Percentiles rank a stretch among this genome's conserved stretches.
phyloP scores from a whole-genome alignment of 2,797 vertebrate species.

The Jordanella pulchra region DNA sequence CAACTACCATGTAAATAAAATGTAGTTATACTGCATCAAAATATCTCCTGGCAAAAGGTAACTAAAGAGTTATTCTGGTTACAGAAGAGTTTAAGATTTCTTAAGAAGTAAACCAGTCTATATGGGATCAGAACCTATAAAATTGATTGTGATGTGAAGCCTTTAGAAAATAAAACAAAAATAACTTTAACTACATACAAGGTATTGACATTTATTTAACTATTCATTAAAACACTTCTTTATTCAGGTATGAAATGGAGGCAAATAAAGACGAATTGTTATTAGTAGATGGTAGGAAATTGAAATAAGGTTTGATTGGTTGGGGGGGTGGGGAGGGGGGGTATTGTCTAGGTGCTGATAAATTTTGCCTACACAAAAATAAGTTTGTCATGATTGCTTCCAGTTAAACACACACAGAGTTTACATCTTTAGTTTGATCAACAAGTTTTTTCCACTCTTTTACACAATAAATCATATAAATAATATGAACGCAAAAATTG shows the following conservation, averaged over 20 bases:
- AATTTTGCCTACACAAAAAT: background rate
- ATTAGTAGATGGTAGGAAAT: background rate
- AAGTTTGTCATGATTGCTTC: background rate
- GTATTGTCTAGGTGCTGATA: background rate
- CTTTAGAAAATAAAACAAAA: background rate
- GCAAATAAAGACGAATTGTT: background rate
- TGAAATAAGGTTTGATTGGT: background rate
- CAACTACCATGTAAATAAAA: background rate
- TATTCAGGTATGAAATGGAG: background rate
- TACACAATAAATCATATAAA: background rate
- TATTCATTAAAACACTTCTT: background rate
- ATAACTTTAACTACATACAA: background rate
- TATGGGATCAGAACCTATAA: background rate
- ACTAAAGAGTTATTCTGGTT: background rate
- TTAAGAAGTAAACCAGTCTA: background rate
- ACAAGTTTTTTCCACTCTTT: background rate
- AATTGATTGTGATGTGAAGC: background rate
- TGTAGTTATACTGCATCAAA: background rate
- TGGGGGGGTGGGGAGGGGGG: too few relatives aligned
- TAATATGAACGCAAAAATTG: background rate
- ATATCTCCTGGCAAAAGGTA: background rate
- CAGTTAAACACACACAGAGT: background rate
- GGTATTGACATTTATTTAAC: background rate
- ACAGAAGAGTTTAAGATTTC: background rate
- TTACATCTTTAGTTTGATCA: background rate